phyloP scores from a whole-genome alignment of 2,888 invertebrate species.

The Minunthozetes semirufus region DNA sequence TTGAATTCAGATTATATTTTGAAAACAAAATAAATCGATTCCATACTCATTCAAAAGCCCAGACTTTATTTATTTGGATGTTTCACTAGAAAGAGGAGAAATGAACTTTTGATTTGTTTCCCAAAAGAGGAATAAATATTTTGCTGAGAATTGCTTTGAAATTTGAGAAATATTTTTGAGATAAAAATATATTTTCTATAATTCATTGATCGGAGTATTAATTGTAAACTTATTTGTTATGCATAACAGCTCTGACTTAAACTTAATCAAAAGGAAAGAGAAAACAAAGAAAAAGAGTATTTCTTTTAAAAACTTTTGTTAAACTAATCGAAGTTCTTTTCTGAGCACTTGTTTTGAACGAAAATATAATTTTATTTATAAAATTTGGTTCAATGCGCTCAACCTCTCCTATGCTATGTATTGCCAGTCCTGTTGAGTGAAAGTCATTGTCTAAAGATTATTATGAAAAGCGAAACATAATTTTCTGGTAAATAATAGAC shows the following conservation, averaged over 20 bases:
- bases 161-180: too few relatives aligned
- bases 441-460: not conserved
- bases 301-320: not conserved
- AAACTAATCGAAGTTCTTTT: not conserved
- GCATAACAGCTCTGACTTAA: not conserved
- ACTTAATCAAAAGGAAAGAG: not conserved
- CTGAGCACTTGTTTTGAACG: not conserved
- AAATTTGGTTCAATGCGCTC: conserved; percentile 13
- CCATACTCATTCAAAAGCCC: too few relatives aligned
- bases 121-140: too few relatives aligned
- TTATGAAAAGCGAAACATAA: not conserved
- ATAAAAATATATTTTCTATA: too few relatives aligned
- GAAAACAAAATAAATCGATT: too few relatives aligned
- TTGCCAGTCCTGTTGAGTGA: not conserved
- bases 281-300: not conserved
- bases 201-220: too few relatives aligned
- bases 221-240: too few relatives aligned
- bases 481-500: not conserved
- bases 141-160: too few relatives aligned
- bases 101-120: too few relatives aligned
- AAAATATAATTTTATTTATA: conserved; percentile 11
- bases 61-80: too few relatives aligned
- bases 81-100: too few relatives aligned
- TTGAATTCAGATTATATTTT: too few relatives aligned
- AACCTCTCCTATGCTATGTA: not conserved